Percentiles rank a stretch among this genome's conserved stretches.
Conservation (phyloP, 2,888 invertebrate species). For the Eumerus sabulonum region DNA sequence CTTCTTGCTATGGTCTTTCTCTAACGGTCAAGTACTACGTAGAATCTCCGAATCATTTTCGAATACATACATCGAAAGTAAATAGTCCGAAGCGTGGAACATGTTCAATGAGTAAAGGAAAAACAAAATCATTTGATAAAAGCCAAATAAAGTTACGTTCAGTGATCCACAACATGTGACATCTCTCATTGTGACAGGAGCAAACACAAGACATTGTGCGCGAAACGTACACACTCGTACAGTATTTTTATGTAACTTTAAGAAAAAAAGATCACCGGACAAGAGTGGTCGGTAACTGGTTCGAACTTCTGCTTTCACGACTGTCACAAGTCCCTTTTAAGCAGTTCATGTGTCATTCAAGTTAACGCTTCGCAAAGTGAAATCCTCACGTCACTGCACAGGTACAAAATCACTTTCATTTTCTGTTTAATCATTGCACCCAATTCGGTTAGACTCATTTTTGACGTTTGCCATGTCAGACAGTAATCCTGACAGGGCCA, state of each 20-base stretch:
- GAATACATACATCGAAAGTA: too few relatives aligned
- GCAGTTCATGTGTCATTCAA: constrained; percentile 35
- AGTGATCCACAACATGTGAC: too few relatives aligned
- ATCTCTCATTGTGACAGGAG: too few relatives aligned
- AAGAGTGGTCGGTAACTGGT: constrained; percentile 4
- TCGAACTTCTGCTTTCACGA: constrained; percentile 44
- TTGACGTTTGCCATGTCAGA: constrained; percentile 64
- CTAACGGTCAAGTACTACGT: too few relatives aligned
- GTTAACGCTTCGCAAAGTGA: constrained; percentile 51
- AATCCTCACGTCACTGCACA: constrained; percentile 44
- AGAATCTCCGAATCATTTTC: too few relatives aligned
- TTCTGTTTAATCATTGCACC: constrained; percentile 52
- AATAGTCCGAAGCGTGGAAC: too few relatives aligned
- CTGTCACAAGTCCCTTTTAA: constrained; percentile 40
- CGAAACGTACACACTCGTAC: too few relatives aligned
- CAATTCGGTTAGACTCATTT: constrained; percentile 56
- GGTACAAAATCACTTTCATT: constrained; percentile 61
- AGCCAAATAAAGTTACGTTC: too few relatives aligned
- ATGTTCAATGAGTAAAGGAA: too few relatives aligned
- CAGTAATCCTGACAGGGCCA: constrained; percentile 67
- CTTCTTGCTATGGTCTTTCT: too few relatives aligned
- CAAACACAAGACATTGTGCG: too few relatives aligned
- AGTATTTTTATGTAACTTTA: constrained; percentile 9
- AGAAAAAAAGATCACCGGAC: not conserved
- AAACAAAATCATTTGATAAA: too few relatives aligned